Evolutionary conservation across 2,888 invertebrate genomes (phyloP).

Genomic region (Ochropleura plecta): DNA sequence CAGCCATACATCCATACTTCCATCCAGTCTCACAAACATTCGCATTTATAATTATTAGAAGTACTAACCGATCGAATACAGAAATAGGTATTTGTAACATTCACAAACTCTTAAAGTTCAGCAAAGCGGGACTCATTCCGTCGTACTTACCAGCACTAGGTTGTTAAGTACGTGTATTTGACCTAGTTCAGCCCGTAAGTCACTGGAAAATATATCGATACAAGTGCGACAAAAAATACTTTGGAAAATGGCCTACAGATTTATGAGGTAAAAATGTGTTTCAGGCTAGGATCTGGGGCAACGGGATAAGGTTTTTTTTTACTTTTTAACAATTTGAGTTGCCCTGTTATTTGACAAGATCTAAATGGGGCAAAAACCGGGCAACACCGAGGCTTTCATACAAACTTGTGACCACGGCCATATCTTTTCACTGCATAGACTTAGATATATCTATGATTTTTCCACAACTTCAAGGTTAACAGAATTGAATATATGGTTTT

Average conservation of each 20-base stretch:
- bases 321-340: background rate
- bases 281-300: background rate
- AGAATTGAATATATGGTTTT: too few species aligned
- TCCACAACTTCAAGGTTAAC: too few species aligned
- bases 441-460: too few species aligned
- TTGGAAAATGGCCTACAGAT: background rate
- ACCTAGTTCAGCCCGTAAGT: slow-evolving; percentile 25
- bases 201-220: slow-evolving; percentile 11
- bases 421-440: too few species aligned
- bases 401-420: too few species aligned
- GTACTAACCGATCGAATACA: background rate
- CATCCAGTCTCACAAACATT: too few species aligned
- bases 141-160: background rate
- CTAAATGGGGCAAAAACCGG: too few species aligned
- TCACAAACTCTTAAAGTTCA: background rate
- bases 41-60: too few species aligned
- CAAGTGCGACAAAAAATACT: background rate
- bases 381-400: too few species aligned
- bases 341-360: too few species aligned
- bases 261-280: background rate
- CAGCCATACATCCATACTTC: too few species aligned
- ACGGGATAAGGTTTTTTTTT: background rate
- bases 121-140: slow-evolving; percentile 5
- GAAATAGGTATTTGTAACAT: background rate
- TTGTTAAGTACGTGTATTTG: slow-evolving; percentile 6